Evolutionary conservation across 1,140 invertebrate genomes (phyloP).

Genomic region (Scaptomyza montana): DNA sequence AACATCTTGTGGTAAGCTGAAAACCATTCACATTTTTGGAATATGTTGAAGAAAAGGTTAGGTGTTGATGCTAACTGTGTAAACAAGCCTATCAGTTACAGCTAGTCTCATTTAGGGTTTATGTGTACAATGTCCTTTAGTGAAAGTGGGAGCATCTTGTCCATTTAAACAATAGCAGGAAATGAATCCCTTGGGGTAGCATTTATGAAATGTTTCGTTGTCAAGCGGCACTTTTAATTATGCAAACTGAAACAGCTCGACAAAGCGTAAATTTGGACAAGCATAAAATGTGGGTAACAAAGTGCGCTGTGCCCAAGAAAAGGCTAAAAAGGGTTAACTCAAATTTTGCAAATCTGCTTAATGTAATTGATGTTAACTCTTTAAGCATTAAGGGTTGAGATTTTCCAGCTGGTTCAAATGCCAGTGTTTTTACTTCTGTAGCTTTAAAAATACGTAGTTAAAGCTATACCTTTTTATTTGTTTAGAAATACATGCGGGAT

Average conservation of each 20-base stretch:
- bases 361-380: slow-evolving; percentile 30
- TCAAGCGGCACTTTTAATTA: slow-evolving; percentile 34
- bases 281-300: slow-evolving; percentile 34
- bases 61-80: slow-evolving; percentile 8
- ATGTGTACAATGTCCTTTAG: too few species aligned
- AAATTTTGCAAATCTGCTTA: slow-evolving; percentile 21
- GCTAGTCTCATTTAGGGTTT: background rate
- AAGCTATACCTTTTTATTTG: background rate
- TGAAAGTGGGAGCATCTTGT: background rate
- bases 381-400: background rate
- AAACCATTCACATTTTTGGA: background rate
- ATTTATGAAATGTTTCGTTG: slow-evolving; percentile 17
- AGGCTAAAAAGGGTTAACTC: slow-evolving; percentile 23
- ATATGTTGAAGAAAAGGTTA: background rate
- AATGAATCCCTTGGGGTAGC: background rate
- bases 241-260: slow-evolving; percentile 24
- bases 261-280: slow-evolving; percentile 30
- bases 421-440: background rate
- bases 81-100: slow-evolving; percentile 16
- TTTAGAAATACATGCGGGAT: background rate
- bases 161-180: background rate
- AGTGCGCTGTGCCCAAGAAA: slow-evolving; percentile 21
- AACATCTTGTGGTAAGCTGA: slow-evolving; percentile 2
- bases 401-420: background rate
- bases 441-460: background rate